Base-by-base conservation (phyloP, 2,797 vertebrate species). In the Borostomias antarcticus region DNA sequence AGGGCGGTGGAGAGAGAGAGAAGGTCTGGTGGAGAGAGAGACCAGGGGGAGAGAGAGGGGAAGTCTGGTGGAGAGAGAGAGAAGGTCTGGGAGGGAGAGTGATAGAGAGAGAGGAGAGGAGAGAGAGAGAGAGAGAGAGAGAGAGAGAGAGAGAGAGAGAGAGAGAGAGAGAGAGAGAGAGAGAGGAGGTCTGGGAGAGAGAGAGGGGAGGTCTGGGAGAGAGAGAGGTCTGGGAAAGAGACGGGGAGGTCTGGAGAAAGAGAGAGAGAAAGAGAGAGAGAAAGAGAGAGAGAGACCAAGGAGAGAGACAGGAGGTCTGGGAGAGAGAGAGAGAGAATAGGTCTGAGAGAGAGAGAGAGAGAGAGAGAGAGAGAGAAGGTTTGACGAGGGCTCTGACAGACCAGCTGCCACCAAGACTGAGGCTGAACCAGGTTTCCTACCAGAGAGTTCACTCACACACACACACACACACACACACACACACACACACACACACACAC, bases 371-470 rank as follows among this genome's bases (percentile, higher is more conserved):
- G n/a, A n/a, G n/a, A n/a, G n/a, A 11, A 11, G 35, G 35, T 37
- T 37, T 37, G 35, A 9, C 32, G 9, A 35, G 32, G 10, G 8
- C 19, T 50, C 26, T 54, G 25, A 29, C 51, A 56, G 26, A 33
- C 17, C n/a, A 9, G 30, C 52, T 53, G 51, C 13, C 10, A 26
- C 13, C 15, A 4, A 28, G 52, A 5, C 51, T 53, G 8, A 28
- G 48, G 48, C 23, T 51, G 21, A 21, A 21, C 48, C 48, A 51
- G 19, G 17, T 50, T 19, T 21, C 19, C 47, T 50, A 50, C 17
- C 7, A 45, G 26, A 62, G 26, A 85, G 77, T 78, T 76, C 82
- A 78, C 75, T 77, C 75, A 79, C 70, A 75, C 67, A 78, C 76
- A 76, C 64, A 68, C 62, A 59, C 32, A 35, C 7, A 19, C n/a